Conservation (phyloP, 2,113 vertebrate genomes). For the Tinamus guttatus region DNA sequence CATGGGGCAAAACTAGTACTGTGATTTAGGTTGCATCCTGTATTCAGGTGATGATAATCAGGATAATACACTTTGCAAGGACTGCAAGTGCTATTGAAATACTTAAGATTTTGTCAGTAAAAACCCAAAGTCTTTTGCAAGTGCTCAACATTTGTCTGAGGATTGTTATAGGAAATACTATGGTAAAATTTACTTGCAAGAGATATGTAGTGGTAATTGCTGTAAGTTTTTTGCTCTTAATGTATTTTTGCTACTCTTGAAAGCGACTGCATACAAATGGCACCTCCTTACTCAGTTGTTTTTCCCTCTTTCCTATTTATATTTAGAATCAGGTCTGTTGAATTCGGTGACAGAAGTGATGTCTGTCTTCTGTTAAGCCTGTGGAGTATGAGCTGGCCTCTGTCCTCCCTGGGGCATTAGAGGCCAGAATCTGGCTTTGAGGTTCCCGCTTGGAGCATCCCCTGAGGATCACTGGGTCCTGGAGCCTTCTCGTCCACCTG, state of each 20-base stretch:
- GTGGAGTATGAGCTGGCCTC: neutral
- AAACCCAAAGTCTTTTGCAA: neutral
- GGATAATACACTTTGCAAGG: neutral
- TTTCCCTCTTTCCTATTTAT: neutral
- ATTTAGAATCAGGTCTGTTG: neutral
- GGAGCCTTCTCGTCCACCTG: neutral
- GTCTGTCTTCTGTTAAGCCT: neutral
- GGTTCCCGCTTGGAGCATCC: neutral
- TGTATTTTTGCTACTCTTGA: neutral
- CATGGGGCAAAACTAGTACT: neutral
- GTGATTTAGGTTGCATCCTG: neutral
- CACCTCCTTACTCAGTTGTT: neutral
- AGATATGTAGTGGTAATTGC: neutral
- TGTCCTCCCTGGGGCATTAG: neutral
- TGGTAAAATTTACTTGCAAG: neutral
- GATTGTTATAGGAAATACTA: accelerated
- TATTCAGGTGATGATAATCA: neutral
- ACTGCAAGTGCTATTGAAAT: neutral
- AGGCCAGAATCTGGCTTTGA: neutral
- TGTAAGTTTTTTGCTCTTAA: neutral
- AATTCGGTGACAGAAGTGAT: neutral
- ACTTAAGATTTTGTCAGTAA: neutral
- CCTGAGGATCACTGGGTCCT: neutral
- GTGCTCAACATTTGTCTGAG: neutral
- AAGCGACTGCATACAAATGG: neutral